Evolutionary conservation across 2,888 invertebrate genomes (phyloP).

Genomic region (Diarsia mendica): DNA sequence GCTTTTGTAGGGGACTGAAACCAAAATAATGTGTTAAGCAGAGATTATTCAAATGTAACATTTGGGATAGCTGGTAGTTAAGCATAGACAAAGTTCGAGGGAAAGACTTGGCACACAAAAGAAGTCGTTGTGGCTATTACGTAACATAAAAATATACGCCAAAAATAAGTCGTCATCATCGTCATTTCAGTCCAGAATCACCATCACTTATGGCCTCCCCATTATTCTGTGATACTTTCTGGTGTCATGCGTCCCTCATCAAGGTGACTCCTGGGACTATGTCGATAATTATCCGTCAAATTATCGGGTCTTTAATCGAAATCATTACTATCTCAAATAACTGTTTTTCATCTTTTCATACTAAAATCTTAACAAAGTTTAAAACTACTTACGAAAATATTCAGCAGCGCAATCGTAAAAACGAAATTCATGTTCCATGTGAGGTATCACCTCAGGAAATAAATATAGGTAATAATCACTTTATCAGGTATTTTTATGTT

Average conservation of each 20-base stretch:
- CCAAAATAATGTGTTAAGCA: background rate
- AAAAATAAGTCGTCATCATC: background rate
- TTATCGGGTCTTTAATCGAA: background rate
- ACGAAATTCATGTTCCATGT: slow-evolving; percentile 39
- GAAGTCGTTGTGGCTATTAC: background rate
- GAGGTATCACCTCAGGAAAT: slow-evolving; percentile 9
- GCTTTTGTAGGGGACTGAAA: slow-evolving; percentile 33
- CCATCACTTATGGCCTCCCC: background rate
- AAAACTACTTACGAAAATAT: slow-evolving; percentile 40
- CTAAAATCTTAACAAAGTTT: background rate
- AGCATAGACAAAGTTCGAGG: background rate
- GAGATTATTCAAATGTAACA: background rate
- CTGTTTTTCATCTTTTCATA: too few species aligned
- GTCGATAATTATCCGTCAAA: background rate
- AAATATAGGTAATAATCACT: slow-evolving; percentile 4
- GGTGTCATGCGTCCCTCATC: background rate
- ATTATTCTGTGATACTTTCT: background rate
- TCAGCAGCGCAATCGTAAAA: slow-evolving; percentile 10
- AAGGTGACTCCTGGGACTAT: background rate
- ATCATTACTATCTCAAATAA: background rate
- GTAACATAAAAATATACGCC: background rate
- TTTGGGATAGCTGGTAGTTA: background rate
- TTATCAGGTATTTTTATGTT: slow-evolving; percentile 30
- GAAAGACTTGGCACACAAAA: background rate
- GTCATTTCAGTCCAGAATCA: background rate